phyloP scores from a whole-genome alignment of 2,888 invertebrate species.

The Himalopsyche tibetana region DNA sequence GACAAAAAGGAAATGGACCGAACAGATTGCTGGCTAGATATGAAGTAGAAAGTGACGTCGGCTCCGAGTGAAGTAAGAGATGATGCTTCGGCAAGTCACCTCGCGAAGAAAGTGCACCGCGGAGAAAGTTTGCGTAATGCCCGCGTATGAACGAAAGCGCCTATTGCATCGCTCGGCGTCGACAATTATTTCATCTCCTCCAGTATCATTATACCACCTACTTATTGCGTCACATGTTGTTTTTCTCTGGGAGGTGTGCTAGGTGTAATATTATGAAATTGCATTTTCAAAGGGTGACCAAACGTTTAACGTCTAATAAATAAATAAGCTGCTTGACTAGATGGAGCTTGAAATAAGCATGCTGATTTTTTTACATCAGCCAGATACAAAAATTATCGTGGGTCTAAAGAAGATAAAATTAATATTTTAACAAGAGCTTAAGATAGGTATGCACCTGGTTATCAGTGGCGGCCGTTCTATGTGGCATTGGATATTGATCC shows the following conservation, averaged over 20 bases:
- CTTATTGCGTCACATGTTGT: slow-evolving; percentile 42
- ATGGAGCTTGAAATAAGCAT: too few species aligned
- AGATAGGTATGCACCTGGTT: too few species aligned
- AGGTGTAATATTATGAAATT: slow-evolving; percentile 27
- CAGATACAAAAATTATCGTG: too few species aligned
- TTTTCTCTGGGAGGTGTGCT: slow-evolving; percentile 16
- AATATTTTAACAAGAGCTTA: too few species aligned
- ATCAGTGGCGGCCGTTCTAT: too few species aligned
- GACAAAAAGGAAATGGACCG: neutral
- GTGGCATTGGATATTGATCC: too few species aligned
- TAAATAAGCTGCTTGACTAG: too few species aligned
- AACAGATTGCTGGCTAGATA: neutral
- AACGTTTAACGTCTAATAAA: too few species aligned
- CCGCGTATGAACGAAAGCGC: neutral
- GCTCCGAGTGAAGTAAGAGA: slow-evolving; percentile 12
- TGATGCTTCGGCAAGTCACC: neutral
- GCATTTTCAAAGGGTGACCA: slow-evolving; percentile 37
- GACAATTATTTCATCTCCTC: slow-evolving; percentile 10
- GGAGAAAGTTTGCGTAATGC: slow-evolving; percentile 49
- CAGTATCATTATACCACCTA: slow-evolving; percentile 23
- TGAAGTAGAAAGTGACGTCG: neutral
- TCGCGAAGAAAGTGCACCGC: neutral
- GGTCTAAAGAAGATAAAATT: too few species aligned
- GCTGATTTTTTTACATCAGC: too few species aligned
- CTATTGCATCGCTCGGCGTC: neutral